Evolutionary conservation across 2,888 invertebrate genomes (phyloP).

Genomic region (Eretmocerus hayati): DNA sequence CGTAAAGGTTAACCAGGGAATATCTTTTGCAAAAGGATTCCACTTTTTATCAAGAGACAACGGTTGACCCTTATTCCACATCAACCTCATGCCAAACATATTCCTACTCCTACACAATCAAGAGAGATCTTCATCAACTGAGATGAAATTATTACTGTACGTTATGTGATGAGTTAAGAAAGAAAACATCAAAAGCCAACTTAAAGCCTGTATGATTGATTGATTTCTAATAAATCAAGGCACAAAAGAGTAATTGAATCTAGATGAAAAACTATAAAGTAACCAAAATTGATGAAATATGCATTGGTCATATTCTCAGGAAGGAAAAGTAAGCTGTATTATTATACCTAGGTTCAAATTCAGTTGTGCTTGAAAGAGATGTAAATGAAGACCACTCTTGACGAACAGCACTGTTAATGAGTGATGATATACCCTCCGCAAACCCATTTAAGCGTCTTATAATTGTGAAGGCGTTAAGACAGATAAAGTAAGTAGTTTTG

Average conservation of each 20-base stretch:
- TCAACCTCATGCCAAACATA: constrained; percentile 65
- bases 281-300: no score
- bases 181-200: no score
- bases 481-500: not conserved
- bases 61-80: constrained; percentile 71
- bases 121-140: no score
- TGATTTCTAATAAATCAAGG: no score
- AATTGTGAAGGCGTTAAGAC: no score
- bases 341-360: constrained; percentile 60
- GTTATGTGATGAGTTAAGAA: no score
- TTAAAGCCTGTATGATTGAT: no score
- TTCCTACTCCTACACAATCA: constrained; percentile 70
- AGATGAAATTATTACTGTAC: no score
- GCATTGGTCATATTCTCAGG: no score
- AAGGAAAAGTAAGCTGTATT: no score
- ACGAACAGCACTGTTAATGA: constrained; percentile 63
- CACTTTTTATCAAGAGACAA: constrained; percentile 64
- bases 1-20: constrained; percentile 71
- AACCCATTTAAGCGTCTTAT: constrained; percentile 64
- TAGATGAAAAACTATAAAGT: constrained; percentile 9
- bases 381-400: constrained; percentile 51
- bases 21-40: constrained; percentile 76
- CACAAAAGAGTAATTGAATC: no score
- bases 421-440: constrained; percentile 62
- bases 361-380: constrained; percentile 34